phyloP scores from a whole-genome alignment of 2,113 vertebrate species.

The Electrona antarctica region DNA sequence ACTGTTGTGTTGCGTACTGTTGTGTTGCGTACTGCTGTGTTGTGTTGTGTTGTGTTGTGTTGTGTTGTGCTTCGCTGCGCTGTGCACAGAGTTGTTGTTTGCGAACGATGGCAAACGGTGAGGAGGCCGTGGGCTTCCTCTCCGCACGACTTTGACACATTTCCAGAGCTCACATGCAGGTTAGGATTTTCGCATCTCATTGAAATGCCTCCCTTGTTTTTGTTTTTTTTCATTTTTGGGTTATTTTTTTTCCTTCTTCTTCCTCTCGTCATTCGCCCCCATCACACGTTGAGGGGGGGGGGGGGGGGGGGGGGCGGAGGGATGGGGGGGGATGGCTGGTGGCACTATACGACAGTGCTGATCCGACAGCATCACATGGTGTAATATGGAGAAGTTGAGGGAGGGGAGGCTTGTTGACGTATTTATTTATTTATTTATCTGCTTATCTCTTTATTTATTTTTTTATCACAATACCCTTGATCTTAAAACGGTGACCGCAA shows the following conservation, averaged over 20 bases:
- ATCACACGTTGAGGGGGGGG: slow-evolving; percentile 66
- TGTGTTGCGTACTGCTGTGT: neutral
- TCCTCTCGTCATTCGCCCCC: slow-evolving; percentile 35
- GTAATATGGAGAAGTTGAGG: slow-evolving; percentile 1
- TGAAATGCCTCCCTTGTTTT: slow-evolving; percentile 15
- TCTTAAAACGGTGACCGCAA: slow-evolving; percentile 52
- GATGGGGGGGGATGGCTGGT: too few species aligned
- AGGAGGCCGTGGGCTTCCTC: slow-evolving; percentile 24
- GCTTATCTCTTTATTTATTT: slow-evolving; percentile 20
- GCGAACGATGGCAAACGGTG: slow-evolving; percentile 41
- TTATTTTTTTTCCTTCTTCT: neutral
- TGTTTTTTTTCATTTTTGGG: too few species aligned
- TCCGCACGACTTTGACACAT: slow-evolving; percentile 22
- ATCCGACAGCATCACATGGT: slow-evolving; percentile 29
- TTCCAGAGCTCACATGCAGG: slow-evolving; percentile 17
- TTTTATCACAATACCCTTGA: slow-evolving; percentile 39
- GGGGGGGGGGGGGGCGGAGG: too few species aligned
- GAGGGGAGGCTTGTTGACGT: neutral
- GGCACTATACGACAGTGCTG: slow-evolving; percentile 39
- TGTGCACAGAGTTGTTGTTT: neutral
- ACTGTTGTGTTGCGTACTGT: slow-evolving; percentile 28
- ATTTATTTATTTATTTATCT: slow-evolving; percentile 16
- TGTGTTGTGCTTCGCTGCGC: too few species aligned
- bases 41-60: too few species aligned
- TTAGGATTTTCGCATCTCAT: neutral